Conservation (phyloP, 1,140 invertebrate genomes). For the Ceratina japonica region DNA sequence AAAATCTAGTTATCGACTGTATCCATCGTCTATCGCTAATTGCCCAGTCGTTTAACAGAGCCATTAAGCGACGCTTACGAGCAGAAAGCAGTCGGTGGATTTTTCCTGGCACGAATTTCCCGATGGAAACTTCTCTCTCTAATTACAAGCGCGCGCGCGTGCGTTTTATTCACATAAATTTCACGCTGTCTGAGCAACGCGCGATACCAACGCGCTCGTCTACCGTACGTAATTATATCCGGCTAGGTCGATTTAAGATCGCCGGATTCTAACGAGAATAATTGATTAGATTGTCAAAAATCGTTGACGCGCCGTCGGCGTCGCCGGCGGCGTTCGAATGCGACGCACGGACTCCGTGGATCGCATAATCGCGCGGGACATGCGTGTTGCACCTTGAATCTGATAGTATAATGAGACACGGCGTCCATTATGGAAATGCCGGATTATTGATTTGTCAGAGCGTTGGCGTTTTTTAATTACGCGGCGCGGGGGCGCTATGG, state of each 20-base stretch:
- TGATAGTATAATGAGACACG: constrained; percentile 22
- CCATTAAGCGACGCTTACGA: constrained; percentile 3
- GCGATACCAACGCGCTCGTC: neutral
- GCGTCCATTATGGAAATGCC: constrained; percentile 21
- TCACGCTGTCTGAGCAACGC: constrained; percentile 11
- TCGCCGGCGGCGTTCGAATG: neutral
- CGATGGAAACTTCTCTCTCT: neutral
- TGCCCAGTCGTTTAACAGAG: neutral
- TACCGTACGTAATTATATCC: neutral
- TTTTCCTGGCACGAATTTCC: constrained; percentile 14
- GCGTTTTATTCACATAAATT: constrained; percentile 16
- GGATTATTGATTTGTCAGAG: constrained; percentile 32
- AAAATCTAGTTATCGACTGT: neutral
- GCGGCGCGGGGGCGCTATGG: too few species aligned
- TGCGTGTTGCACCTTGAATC: constrained; percentile 23
- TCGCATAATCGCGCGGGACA: constrained; percentile 6
- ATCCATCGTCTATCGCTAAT: neutral
- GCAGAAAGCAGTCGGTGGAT: constrained; percentile 4
- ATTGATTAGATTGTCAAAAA: too few species aligned
- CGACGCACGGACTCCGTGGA: neutral
- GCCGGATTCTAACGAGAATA: neutral
- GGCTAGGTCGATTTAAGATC: too few species aligned
- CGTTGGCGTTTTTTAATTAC: constrained; percentile 24
- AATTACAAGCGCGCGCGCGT: constrained; percentile 2
- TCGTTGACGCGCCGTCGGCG: too few species aligned